These are phyloP conservation scores for Cyprinodon diabolis DNA, from an alignment of 2,797 vertebrate genomes.

Conservation along the genomic window DNA sequence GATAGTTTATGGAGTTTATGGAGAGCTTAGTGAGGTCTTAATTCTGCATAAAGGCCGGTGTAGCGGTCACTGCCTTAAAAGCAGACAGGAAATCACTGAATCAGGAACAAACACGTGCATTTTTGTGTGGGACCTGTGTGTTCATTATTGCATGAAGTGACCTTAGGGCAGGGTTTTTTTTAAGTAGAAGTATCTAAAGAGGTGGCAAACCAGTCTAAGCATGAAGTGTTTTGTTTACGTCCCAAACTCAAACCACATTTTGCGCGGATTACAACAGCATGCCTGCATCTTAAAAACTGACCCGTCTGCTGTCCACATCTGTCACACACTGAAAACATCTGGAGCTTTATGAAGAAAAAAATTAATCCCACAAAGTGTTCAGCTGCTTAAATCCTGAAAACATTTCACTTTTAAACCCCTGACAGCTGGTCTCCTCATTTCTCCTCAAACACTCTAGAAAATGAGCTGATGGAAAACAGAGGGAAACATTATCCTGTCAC, in stretches of 20 bases:
- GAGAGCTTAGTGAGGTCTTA: neutral
- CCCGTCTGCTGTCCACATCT: slow-evolving; percentile 7
- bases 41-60: neutral
- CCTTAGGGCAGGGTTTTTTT: neutral
- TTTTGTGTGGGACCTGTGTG: no score
- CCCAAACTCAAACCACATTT: neutral
- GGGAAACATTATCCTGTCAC: neutral
- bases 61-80: neutral
- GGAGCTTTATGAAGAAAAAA: neutral
- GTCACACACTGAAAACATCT: slow-evolving; percentile 10
- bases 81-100: neutral
- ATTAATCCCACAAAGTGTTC: neutral
- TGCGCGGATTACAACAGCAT: neutral
- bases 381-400: slow-evolving; percentile 8
- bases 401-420: neutral
- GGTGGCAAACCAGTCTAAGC: neutral
- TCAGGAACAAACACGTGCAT: neutral
- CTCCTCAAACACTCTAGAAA: neutral
- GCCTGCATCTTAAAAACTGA: neutral
- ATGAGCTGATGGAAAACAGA: neutral
- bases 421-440: slow-evolving; percentile 1
- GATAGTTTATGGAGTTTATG: neutral
- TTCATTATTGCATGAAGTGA: neutral
- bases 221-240: slow-evolving; percentile 1
- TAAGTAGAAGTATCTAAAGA: neutral